Base-by-base conservation (phyloP, 2,888 invertebrate species). In the Parthenolecanium corni region DNA sequence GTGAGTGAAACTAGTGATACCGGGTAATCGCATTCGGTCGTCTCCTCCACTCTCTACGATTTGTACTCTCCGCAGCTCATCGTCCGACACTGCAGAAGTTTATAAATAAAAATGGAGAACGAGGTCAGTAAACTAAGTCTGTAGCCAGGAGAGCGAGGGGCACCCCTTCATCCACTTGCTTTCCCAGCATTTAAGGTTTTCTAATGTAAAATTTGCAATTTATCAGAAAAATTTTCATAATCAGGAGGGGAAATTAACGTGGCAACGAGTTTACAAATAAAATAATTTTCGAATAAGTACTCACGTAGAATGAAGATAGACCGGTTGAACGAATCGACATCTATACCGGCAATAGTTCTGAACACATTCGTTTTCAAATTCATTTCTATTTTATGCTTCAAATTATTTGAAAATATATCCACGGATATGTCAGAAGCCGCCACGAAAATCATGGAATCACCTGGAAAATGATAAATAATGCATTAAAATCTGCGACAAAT, bases 1-100 rank as follows among this genome's bases (percentile, higher is more conserved):
- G 1, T 85, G 77, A 0, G 51, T 23, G 31, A 62, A 25, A 25
- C 24, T 36, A 21, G 49, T 49, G 14, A 49, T 21, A 12, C 21
- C 14, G 6, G 49, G 49, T 9, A 23, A 14, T 21, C 14, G 14
- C 5, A 11, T 23, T 23, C 11, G 18, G 21, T 14, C 23, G 6
- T 11, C 21, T 5, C 9, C 21, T 3, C 23, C 21, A 23, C 14
- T 18, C 6, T 5, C 1, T 5, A 9, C 20, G 11, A 49, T 21
- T 14, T 14, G 3, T 14, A 23, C 14, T 49, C 14, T 49, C 21
- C 12, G 11, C 21, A 49, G 9, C 6, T 21, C 21, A 49, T 49
- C 23, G 23, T 21, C 21, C 21, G 18, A 18, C 20, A 49, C 49
- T 49, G 44, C 14, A 2, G 3, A 21, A 14, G 21, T 20, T 5